Conservation (phyloP, 2,113 vertebrate genomes). For the Clarias magur region DNA sequence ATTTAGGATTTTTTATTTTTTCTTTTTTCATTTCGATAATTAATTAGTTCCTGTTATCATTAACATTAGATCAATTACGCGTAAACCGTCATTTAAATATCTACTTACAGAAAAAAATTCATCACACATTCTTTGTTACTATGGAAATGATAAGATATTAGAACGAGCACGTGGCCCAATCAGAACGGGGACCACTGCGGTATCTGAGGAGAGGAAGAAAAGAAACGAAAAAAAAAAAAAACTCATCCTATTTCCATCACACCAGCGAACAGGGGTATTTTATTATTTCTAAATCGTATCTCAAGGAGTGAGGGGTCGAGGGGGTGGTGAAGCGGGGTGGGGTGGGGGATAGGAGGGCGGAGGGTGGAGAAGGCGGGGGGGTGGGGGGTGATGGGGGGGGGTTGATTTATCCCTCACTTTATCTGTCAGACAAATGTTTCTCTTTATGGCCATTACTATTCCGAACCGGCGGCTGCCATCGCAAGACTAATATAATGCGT, state of each 20-base stretch:
- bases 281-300: slow-evolving; percentile 63
- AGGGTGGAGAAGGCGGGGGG: no score
- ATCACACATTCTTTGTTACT: background rate
- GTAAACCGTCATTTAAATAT: background rate
- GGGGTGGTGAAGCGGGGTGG: slow-evolving; percentile 41
- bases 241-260: slow-evolving; percentile 54
- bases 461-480: slow-evolving; percentile 56
- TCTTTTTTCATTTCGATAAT: background rate
- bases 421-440: slow-evolving; percentile 69
- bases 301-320: slow-evolving; percentile 41
- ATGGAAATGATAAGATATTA: background rate
- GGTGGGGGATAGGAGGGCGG: no score
- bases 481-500: slow-evolving; percentile 64
- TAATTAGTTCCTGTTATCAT: background rate
- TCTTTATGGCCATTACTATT: slow-evolving; percentile 70
- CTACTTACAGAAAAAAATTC: background rate
- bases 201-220: background rate
- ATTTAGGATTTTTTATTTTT: background rate
- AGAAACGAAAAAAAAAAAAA: slow-evolving; percentile 25
- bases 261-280: slow-evolving; percentile 53
- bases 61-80: background rate
- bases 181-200: background rate
- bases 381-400: slow-evolving; percentile 24
- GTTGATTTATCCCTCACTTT: slow-evolving; percentile 68
- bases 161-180: background rate